These are phyloP conservation scores for Dendronephthya gigantea DNA, from an alignment of 64 coral and sea anemone species.

Conservation along the genomic window DNA sequence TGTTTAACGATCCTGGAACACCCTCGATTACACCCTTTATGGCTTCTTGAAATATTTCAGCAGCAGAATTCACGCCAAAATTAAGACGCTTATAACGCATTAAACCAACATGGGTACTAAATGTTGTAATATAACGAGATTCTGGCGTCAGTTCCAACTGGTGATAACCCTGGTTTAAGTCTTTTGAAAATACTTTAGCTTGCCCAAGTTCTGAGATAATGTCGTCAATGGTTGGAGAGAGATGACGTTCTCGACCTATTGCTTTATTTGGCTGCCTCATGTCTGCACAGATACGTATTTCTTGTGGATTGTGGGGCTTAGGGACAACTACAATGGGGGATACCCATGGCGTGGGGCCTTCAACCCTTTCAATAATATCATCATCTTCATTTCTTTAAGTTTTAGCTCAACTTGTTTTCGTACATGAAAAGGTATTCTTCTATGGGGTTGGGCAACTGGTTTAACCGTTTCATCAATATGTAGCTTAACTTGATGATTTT, in stretches of 20 bases:
- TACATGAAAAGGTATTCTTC: slow-evolving; percentile 7
- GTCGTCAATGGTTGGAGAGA: background rate
- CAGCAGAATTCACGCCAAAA: background rate
- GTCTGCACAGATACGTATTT: background rate
- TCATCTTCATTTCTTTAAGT: background rate
- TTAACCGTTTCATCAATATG: slow-evolving; percentile 2
- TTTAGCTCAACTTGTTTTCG: background rate
- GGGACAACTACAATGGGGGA: background rate
- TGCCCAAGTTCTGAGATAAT: background rate
- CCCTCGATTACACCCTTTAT: background rate
- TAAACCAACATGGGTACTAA: slow-evolving; percentile 1
- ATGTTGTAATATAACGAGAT: slow-evolving; percentile 2
- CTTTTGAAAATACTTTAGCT: background rate
- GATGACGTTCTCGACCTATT: background rate
- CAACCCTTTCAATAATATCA: slow-evolving; percentile 2
- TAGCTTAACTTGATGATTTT: background rate
- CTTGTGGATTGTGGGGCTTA: background rate
- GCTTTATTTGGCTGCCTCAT: background rate
- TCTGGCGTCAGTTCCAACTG: background rate
- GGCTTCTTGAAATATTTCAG: background rate
- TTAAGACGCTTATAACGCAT: background rate
- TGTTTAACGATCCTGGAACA: background rate
- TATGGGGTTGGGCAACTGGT: background rate
- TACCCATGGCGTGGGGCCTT: background rate
- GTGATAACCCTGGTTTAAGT: background rate